Conservation (phyloP, 2,797 vertebrate genomes). For the Mycteria americana region DNA sequence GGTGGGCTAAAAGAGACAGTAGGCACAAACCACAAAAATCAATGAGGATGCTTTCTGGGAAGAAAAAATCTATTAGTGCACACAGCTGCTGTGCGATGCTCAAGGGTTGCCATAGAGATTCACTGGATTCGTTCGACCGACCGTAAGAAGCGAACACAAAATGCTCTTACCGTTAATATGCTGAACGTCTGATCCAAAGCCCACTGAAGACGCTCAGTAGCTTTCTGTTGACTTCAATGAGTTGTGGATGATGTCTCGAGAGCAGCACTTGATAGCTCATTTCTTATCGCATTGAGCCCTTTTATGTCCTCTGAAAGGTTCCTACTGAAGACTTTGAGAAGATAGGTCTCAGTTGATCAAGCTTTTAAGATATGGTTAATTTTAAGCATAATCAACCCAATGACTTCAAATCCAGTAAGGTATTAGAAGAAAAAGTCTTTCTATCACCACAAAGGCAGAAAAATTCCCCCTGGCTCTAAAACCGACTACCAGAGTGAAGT, state of each 20-base stretch:
- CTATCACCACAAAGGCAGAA: not conserved
- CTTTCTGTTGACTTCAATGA: not conserved
- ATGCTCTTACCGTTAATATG: not conserved
- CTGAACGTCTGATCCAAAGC: not conserved
- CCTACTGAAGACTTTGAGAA: not conserved
- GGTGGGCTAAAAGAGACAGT: not conserved
- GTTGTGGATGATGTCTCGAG: not conserved
- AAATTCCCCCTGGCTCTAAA: not conserved
- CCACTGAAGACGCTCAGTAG: not conserved
- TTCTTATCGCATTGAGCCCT: not conserved
- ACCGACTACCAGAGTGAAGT: rapidly evolving
- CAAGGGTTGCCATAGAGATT: constrained; percentile 45
- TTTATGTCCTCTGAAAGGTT: not conserved
- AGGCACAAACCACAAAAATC: not conserved
- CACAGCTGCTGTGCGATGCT: not conserved
- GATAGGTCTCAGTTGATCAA: not conserved
- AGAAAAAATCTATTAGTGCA: not conserved
- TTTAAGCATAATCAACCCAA: not conserved
- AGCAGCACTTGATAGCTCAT: not conserved
- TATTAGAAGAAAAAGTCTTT: not conserved
- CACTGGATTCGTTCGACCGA: not conserved
- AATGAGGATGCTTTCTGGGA: not conserved
- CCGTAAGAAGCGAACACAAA: not conserved
- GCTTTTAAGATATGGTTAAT: not conserved
- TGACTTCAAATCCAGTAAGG: not conserved